Conservation (phyloP, 1,140 invertebrate species). For the Andricus grossulariae region DNA sequence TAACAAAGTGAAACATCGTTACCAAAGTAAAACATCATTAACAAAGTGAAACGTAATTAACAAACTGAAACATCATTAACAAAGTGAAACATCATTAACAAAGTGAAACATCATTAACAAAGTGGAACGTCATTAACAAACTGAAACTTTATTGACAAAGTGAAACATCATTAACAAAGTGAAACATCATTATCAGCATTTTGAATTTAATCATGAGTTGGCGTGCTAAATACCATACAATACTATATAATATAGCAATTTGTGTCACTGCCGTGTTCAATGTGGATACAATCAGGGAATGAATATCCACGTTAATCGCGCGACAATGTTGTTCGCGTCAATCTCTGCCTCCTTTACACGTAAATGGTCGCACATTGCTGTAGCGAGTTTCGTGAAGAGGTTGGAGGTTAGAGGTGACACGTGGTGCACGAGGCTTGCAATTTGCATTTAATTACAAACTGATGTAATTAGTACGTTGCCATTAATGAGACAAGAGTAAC, state of each 20-base stretch:
- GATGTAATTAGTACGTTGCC: slow-evolving; percentile 8
- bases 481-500: neutral
- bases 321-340: slow-evolving; percentile 4
- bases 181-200: no score
- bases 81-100: no score
- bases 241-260: neutral
- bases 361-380: neutral
- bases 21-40: no score
- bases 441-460: slow-evolving; percentile 14
- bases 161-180: no score
- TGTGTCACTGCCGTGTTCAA: neutral
- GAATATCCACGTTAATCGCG: slow-evolving; percentile 1
- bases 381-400: neutral
- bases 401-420: slow-evolving; percentile 5
- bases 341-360: neutral
- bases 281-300: neutral
- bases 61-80: no score
- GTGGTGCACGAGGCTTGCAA: neutral
- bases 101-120: no score
- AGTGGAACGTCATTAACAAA: no score
- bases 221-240: neutral
- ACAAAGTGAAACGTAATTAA: no score
- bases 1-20: no score
- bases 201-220: neutral
- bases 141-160: no score